Conservation (phyloP, 2,113 vertebrate species). For the Crotophaga sulcirostris region DNA sequence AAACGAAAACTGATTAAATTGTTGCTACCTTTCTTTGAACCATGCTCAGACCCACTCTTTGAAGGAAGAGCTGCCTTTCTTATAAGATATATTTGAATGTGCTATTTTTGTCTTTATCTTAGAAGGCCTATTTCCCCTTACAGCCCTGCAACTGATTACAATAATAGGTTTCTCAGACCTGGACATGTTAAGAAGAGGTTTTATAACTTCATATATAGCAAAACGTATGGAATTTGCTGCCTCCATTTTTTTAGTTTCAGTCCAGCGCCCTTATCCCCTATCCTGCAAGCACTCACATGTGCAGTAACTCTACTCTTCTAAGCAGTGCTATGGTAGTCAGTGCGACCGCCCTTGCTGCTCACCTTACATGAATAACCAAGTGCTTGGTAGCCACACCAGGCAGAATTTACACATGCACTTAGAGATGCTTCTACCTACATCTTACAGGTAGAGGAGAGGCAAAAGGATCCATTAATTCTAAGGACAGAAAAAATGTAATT, state of each 20-base stretch:
- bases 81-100: constrained; percentile 46
- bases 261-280: background rate
- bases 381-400: background rate
- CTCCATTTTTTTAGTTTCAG: background rate
- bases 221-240: background rate
- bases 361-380: background rate
- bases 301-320: background rate
- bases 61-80: constrained; percentile 34
- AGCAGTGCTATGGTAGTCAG: background rate
- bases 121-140: constrained; percentile 59
- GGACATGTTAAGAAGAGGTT: background rate
- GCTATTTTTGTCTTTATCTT: constrained; percentile 58
- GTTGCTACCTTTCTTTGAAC: background rate
- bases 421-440: background rate
- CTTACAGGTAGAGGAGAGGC: background rate
- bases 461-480: background rate
- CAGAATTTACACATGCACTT: background rate
- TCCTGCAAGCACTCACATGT: background rate
- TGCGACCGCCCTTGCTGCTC: background rate
- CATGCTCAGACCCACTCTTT: background rate
- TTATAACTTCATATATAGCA: background rate
- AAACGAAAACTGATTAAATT: background rate
- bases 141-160: constrained; percentile 16
- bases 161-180: constrained; percentile 6
- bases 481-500: background rate